phyloP scores from a whole-genome alignment of 2,888 invertebrate species.

The Camptogramma bilineatum region DNA sequence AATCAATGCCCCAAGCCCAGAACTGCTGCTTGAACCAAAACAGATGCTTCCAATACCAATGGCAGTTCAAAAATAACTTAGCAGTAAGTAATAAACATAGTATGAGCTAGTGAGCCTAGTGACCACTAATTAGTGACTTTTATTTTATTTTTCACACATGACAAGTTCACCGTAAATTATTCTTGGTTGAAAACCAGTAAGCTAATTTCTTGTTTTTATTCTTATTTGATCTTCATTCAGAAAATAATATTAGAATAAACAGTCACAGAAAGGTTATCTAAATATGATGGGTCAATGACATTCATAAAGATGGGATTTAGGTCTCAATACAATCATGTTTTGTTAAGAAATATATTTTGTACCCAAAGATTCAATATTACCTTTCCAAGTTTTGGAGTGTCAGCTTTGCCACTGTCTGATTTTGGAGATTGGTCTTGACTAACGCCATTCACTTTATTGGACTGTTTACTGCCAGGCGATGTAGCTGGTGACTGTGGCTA shows the following conservation, averaged over 20 bases:
- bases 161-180: background rate
- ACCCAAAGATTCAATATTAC: conserved; percentile 46
- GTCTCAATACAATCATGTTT: background rate
- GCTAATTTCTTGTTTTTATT: background rate
- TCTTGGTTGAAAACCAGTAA: background rate
- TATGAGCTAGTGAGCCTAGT: too few relatives aligned
- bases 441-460: conserved; percentile 67
- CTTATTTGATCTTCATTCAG: background rate
- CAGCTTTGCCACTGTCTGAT: conserved; percentile 64
- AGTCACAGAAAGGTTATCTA: conserved; percentile 1
- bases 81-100: too few relatives aligned
- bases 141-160: too few relatives aligned
- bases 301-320: background rate
- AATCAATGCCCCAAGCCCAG: too few relatives aligned
- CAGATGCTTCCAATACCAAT: too few relatives aligned
- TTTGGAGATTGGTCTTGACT: conserved; percentile 67
- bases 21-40: too few relatives aligned
- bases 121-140: too few relatives aligned
- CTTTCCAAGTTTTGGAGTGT: conserved; percentile 72
- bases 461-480: conserved; percentile 62
- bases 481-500: conserved; percentile 65
- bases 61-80: too few relatives aligned
- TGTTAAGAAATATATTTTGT: background rate
- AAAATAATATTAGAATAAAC: background rate
- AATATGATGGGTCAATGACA: background rate